Percentiles rank a stretch among this genome's conserved stretches.
Conservation (phyloP, 2,113 vertebrate species). For the Cryptotis parvus region DNA sequence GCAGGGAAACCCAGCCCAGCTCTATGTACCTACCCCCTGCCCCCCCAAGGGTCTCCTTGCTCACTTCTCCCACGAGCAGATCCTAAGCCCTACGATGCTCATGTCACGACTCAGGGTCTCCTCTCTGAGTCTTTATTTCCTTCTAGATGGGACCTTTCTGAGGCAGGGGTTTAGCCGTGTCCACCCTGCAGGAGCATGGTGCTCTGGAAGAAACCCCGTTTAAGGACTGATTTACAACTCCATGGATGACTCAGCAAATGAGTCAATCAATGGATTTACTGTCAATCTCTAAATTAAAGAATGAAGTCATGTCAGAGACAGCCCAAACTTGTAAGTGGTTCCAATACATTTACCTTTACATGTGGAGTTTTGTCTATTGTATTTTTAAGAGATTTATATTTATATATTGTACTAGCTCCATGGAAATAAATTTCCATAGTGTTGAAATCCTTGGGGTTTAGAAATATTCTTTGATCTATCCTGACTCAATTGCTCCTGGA, state of each 20-base stretch:
- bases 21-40: too few species aligned
- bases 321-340: neutral
- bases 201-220: neutral
- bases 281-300: neutral
- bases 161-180: fast-evolving
- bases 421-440: constrained; percentile 15
- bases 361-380: neutral
- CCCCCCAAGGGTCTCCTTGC: too few species aligned
- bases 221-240: neutral
- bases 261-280: neutral
- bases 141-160: neutral
- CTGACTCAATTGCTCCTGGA: constrained; percentile 51
- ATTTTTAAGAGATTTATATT: neutral
- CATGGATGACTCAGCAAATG: neutral
- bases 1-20: neutral
- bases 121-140: neutral
- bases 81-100: too few species aligned
- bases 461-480: constrained; percentile 16
- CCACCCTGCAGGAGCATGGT: neutral
- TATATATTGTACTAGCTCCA: neutral
- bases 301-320: neutral
- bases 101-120: neutral
- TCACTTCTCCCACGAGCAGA: neutral
- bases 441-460: constrained; percentile 24
- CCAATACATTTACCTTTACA: neutral